Base-by-base conservation (phyloP, 2,113 vertebrate species). In the Turnix velox region DNA sequence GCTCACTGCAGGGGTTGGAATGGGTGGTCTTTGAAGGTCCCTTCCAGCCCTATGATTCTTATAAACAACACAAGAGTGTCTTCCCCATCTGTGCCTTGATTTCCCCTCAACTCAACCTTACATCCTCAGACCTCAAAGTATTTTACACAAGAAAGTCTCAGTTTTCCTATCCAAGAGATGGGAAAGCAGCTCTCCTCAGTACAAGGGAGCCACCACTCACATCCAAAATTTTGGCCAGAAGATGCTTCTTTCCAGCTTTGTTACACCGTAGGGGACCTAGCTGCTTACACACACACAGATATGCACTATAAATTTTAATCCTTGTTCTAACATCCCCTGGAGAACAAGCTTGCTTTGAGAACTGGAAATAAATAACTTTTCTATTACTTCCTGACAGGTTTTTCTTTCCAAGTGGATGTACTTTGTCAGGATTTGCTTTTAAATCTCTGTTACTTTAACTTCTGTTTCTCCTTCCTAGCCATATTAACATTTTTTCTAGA, bases 171-270 rank as follows among this genome's bases (percentile, higher is more conserved):
- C 9, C 59, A 40, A 3, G 6, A 5, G 48, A 7, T 12, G 11
- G 31, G 76, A 27, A 52, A 65, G 23, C 0, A 4, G 30, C 30
- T 51, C 7, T 30, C 30, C 61, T 13, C 23, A 10, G 6, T 12
- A 57, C 22, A 20, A 17, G 30, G 20, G 10, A 79, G 11, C 1
- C 12, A 1, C 5, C 35, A 0, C 0, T 54, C 73, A 18, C 2
- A 0, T 57, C 40, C 33, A 16, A 65, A 35, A 18, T 40, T 52
- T 37, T 22, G 31, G 12, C 7, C 23, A 17, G 35, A 15, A 69
- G 46, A 59, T 4, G 20, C 18, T 37, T 5, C 23, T 12, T 25
- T 27, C 10, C 46, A 37, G 17, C 24, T 69, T 37, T 40, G 33
- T 39, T 59, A 45, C 24, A 3, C 40, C 10, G 0, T 2, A 9